phyloP scores from a whole-genome alignment of 2,797 vertebrate genomes.

The Poecilia picta region DNA sequence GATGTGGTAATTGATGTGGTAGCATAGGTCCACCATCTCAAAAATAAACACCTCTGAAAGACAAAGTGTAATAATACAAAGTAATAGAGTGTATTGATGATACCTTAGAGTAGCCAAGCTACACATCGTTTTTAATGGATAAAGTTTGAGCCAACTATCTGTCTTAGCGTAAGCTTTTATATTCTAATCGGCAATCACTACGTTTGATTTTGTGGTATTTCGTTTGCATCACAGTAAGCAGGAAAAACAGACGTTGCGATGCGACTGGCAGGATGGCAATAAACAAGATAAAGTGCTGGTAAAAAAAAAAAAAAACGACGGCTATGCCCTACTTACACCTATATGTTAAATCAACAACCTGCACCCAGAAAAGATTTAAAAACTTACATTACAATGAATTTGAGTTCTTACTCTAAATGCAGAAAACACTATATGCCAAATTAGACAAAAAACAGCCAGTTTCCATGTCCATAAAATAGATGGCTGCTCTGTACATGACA shows the following conservation, averaged over 20 bases:
- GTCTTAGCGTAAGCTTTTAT: not conserved
- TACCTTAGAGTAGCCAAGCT: not conserved
- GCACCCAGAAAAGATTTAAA: not conserved
- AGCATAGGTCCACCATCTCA: not conserved
- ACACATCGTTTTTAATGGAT: not conserved
- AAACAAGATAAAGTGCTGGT: not conserved
- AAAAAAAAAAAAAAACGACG: not conserved
- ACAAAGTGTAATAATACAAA: not conserved
- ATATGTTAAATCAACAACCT: not conserved
- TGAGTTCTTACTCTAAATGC: not conserved
- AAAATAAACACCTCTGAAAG: not conserved
- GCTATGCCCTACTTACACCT: not conserved
- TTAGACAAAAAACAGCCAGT: not conserved
- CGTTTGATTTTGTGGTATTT: constrained; percentile 10
- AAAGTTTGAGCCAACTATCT: not conserved
- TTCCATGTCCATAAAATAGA: not conserved
- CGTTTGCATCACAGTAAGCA: constrained; percentile 11
- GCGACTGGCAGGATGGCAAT: not conserved
- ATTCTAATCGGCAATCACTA: not conserved
- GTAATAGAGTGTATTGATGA: not conserved
- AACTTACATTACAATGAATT: not conserved
- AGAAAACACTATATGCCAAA: not conserved
- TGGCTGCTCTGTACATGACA: not conserved
- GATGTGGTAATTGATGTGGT: constrained; percentile 48
- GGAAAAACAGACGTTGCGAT: not conserved